A percentile compares a stretch with the other conserved stretches of the same genome.
Evolutionary conservation across 1,140 invertebrate genomes (phyloP).

Genomic region (Leptinotarsa undecemlineata): DNA sequence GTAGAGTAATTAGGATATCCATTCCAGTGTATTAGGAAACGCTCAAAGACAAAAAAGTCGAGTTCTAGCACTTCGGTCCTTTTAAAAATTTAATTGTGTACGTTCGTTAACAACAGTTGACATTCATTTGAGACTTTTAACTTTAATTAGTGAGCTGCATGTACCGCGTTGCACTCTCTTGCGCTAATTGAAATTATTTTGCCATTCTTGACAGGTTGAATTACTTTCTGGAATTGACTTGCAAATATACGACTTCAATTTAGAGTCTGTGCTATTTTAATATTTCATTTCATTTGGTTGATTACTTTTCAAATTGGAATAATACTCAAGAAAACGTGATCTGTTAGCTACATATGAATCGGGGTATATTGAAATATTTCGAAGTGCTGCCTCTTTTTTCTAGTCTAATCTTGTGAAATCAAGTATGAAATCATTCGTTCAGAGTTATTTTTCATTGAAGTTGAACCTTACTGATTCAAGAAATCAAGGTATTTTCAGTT

Average conservation of each 20-base stretch:
- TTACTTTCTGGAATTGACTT: constrained; percentile 39
- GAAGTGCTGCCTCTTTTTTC: too few species aligned
- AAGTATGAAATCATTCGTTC: background rate
- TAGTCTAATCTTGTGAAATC: background rate
- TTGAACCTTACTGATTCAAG: too few species aligned
- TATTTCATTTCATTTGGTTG: constrained; percentile 13
- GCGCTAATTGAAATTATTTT: constrained; percentile 46
- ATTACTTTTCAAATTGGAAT: background rate
- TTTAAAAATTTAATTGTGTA: constrained; percentile 40
- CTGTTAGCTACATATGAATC: too few species aligned
- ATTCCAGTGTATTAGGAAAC: too few species aligned
- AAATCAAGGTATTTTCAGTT: too few species aligned
- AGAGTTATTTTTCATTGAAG: too few species aligned
- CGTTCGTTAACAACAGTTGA: constrained; percentile 43
- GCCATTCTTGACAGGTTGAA: constrained; percentile 42
- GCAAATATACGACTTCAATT: constrained; percentile 40
- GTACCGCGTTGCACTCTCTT: constrained; percentile 40
- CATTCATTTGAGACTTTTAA: constrained; percentile 41
- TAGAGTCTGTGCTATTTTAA: constrained; percentile 30
- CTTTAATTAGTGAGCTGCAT: constrained; percentile 45
- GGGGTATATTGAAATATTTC: too few species aligned
- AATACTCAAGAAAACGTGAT: too few species aligned
- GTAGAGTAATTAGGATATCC: too few species aligned
- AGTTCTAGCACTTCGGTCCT: background rate
- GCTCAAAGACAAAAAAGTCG: background rate